Evolutionary conservation across 1,140 invertebrate species (phyloP), one percentile per base, ranked within the genome.

Genomic region (Heliconius hewitsoni): DNA sequence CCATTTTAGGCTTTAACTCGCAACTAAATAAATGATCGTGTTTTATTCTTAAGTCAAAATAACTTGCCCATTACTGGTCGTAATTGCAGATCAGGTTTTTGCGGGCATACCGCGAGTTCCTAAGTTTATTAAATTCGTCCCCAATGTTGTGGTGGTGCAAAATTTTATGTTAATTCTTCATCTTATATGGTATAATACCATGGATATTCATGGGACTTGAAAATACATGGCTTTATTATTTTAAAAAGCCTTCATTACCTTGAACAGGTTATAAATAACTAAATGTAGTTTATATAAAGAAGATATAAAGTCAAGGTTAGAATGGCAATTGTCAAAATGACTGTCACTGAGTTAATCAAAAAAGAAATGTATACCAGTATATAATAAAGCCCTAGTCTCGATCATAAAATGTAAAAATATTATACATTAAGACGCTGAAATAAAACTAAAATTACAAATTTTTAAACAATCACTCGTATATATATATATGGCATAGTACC

Each of bases 81-180:
- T 55, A 57, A 55, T 42, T 52, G 23, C 27, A 27, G 30, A 30
- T 57, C 50, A 57, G 50, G 73, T 74, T 74, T 74, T 74, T 74
- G 55, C 34, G 27, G 73, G 27, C 73, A 39, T 74, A 37, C 52
- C 74, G 60, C 60, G n/a, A 75, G 52, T 34, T 75, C 74, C 50
- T 75, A 75, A 55, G 55, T 76, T 76, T 76, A 76, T 66, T 76
- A 76, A 76, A 76, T 76, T 52, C 57, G 60, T 76, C 57, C 66
- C 74, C 37, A 23, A 76, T 66, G 27, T 39, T 50, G 74, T 76
- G n/a, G 74, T 34, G 18, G 46, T 55, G 55, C 76, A 77, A 77
- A 77, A 73, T 39, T 77, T 34, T 73, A 77, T 77, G 76, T 66
- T 55, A 77, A 77, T 77, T 77, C 13, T 34, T 18, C 72, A 27